Base-by-base conservation (phyloP, 2,113 vertebrate species). In the Dolichallabes microphthalmus region DNA sequence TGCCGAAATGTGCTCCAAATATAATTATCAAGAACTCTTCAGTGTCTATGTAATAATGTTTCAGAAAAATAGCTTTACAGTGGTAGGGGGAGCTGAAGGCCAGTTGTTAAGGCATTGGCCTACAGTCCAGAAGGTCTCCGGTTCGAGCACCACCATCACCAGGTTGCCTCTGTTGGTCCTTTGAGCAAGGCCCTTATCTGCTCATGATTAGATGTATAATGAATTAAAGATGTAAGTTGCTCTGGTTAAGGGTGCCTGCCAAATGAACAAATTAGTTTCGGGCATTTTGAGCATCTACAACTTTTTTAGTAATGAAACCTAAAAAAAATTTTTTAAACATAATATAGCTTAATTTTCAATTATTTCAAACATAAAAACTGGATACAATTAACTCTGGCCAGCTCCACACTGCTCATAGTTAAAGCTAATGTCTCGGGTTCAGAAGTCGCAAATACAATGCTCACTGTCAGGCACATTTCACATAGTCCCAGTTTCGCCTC, bases 381-480 rank as follows among this genome's bases (percentile, higher is more conserved):
- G 12, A 58, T 32, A 30, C 11, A 78, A 58, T 19, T 0, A 78
- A 32, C 22, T 53, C 27, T n/a, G n/a, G n/a, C n/a, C n/a, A n/a
- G n/a, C n/a, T n/a, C n/a, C n/a, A n/a, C n/a, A n/a, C n/a, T n/a
- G n/a, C n/a, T n/a, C n/a, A n/a, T n/a, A n/a, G n/a, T n/a, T n/a
- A n/a, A n/a, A n/a, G n/a, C n/a, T n/a, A 76, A 79, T 39, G 9
- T 75, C 81, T 74, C 32, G 20, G 52, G 60, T 75, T 76, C n/a
- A 75, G 85, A 58, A 78, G 82, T 52, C 60, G 50, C 2, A 8
- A 75, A 86, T 81, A 73, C 86, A 83, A 86, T 86, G 86, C 78
- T 69, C 75, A 80, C 83, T 87, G 91, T 89, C 90, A 90, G 50
- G 53, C 89, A 83, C 80, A 61, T 84, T 87, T 88, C 63, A n/a